Conservation (phyloP, 2,113 vertebrate genomes). For the Thymallus thymallus region DNA sequence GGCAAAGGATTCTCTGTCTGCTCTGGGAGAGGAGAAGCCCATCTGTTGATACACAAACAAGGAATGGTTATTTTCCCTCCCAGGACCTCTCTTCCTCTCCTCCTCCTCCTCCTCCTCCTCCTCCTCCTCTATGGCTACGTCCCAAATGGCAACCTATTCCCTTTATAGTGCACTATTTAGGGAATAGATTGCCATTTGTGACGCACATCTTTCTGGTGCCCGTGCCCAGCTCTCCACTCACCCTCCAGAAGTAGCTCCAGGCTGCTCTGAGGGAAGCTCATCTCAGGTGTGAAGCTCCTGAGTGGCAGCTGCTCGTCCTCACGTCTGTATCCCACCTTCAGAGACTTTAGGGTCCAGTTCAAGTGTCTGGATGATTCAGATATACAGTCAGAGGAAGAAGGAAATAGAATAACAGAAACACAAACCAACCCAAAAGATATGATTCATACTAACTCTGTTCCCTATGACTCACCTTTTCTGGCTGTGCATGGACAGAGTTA, state of each 20-base stretch:
- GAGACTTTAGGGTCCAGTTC: conserved; percentile 92
- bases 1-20: conserved; percentile 91
- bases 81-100: too few species aligned
- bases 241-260: conserved; percentile 88
- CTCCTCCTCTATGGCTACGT: too few species aligned
- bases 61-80: not conserved
- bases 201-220: too few species aligned
- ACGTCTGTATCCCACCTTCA: conserved; percentile 80
- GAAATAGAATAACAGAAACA: not conserved
- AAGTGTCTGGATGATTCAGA: conserved; percentile 77
- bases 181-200: too few species aligned
- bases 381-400: not conserved
- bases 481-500: conserved; percentile 94
- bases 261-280: conserved; percentile 88
- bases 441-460: not conserved
- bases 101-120: too few species aligned
- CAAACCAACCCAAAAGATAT: not conserved
- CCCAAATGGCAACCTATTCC: too few species aligned
- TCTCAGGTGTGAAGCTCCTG: conserved; percentile 83
- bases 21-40: conserved; percentile 96
- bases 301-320: conserved; percentile 85
- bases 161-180: too few species aligned
- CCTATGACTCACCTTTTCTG: conserved; percentile 83
- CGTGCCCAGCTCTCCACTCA: conserved; percentile 43
- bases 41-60: conserved; percentile 68